Base-by-base conservation (phyloP, 2,888 invertebrate species). In the Diplolepis rosae region DNA sequence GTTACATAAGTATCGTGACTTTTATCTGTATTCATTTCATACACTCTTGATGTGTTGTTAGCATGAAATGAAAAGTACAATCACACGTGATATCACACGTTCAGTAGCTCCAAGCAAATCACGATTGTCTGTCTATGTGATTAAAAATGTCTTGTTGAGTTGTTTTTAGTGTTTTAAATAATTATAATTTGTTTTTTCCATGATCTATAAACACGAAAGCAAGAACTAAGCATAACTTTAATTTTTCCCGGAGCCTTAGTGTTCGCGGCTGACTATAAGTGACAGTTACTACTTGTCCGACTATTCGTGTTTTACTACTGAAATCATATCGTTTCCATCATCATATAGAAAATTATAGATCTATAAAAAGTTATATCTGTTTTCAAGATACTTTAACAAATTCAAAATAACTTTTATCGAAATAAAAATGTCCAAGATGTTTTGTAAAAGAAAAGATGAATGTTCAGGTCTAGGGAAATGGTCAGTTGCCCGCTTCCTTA, bases 1-100 rank as follows among this genome's bases (percentile, higher is more conserved):
- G 39, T 61, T 39, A 61, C 61, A 61, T 13, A 39, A 35, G 15
- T 61, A 27, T 61, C 61, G 39, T 61, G 39, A 24, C 24, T 39
- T 42, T 39, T 42, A 61, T 61, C 61, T 39, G 39, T 61, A 61
- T 32, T 48, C 22, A 42, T 61, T 61, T 61, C 39, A 39, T 42
- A 42, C 24, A 42, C 24, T 39, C 39, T 39, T 39, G 24, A 61
- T 61, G 24, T 39, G 39, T 61, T 27, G 39, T 24, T 61, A 61
- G 27, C 61, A 39, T 61, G 39, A 39, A 61, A 61, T n/a, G 61
- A 39, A 61, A 61, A 39, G 35, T 42, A 27, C 39, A 61, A 61
- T 61, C 39, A 61, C 61, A 61, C 15, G 24, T 42, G 24, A 61
- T 61, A 61, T 27, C 50, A 27, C 50, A 50, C 24, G 27, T 61